Evolutionary conservation across 2,113 vertebrate genomes (phyloP).

Genomic region (Pontoporia blainvillei): DNA sequence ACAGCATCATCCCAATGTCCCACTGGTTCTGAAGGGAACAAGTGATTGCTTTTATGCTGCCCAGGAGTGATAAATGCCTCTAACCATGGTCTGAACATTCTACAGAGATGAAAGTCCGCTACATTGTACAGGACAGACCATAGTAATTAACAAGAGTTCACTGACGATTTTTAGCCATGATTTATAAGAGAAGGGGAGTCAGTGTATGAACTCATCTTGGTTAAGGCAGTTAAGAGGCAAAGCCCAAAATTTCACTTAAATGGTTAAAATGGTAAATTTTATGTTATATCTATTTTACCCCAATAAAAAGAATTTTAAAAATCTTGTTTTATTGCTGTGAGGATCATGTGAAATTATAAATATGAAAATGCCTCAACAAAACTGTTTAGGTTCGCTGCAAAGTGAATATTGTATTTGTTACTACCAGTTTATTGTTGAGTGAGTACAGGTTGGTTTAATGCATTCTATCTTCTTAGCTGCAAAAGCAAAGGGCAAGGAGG

Average conservation of each 20-base stretch:
- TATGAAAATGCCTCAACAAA: background rate
- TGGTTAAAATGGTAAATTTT: too few species aligned
- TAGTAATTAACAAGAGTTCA: conserved; percentile 6
- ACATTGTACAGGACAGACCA: background rate
- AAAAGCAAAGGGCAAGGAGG: background rate
- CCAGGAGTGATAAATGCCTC: background rate
- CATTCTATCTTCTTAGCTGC: background rate
- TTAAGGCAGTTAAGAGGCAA: background rate
- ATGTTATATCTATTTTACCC: too few species aligned
- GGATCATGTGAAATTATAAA: background rate
- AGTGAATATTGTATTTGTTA: background rate
- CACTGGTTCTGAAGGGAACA: background rate
- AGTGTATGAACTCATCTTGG: background rate
- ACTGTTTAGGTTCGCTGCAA: background rate
- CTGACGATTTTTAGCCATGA: background rate
- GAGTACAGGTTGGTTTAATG: background rate
- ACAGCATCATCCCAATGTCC: background rate
- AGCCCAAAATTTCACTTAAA: background rate
- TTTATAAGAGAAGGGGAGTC: background rate
- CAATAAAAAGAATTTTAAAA: background rate
- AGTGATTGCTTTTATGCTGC: background rate
- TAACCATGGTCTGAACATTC: background rate
- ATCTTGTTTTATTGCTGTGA: background rate
- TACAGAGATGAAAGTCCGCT: background rate
- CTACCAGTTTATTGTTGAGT: background rate